phyloP scores from a whole-genome alignment of 2,113 vertebrate genomes.

The Nettapus auritus region DNA sequence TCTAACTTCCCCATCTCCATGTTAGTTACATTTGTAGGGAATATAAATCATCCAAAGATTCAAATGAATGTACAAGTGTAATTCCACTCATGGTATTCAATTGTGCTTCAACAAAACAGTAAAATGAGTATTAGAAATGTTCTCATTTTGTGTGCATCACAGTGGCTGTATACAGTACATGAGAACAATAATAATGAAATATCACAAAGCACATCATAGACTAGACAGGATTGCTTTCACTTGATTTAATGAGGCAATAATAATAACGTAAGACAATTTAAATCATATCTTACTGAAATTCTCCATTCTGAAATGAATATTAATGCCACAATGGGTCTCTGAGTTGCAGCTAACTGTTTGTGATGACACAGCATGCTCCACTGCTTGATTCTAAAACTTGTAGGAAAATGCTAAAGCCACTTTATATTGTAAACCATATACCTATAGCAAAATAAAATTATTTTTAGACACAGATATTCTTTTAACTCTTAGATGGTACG shows the following conservation, averaged over 20 bases:
- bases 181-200: conserved; percentile 6
- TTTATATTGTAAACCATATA: neutral
- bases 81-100: neutral
- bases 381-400: neutral
- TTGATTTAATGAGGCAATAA: conserved; percentile 68
- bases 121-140: neutral
- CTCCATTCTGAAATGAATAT: conserved; percentile 54
- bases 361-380: conserved; percentile 52
- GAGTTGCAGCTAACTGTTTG: neutral
- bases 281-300: conserved; percentile 45
- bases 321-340: conserved; percentile 25
- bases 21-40: neutral
- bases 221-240: conserved; percentile 10
- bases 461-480: neutral
- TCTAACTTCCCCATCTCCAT: neutral
- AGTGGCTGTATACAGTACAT: neutral
- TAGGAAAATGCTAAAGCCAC: conserved; percentile 38
- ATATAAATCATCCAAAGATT: neutral
- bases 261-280: conserved; percentile 44
- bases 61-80: neutral
- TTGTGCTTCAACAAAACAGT: neutral
- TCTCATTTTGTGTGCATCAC: neutral
- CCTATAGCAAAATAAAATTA: conserved; percentile 2
- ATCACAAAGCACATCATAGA: neutral
- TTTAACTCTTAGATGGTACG: conserved; percentile 6